phyloP scores from a whole-genome alignment of 1,140 invertebrate genomes.

The Drosophila bocki region DNA sequence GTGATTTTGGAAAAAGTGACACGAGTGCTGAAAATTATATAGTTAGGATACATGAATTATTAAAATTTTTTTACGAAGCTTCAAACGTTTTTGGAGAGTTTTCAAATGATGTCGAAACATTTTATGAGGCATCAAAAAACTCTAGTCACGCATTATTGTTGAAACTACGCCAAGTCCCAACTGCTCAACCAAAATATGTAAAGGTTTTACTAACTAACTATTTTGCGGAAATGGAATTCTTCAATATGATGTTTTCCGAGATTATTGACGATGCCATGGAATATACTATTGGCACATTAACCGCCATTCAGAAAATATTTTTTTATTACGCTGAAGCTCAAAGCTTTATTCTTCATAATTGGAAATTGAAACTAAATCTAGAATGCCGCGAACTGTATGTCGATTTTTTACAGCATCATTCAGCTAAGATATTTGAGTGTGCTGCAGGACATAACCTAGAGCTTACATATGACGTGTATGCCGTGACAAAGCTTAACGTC shows the following conservation, averaged over 20 bases:
- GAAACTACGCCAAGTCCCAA: conserved; percentile 68
- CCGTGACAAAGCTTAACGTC: conserved; percentile 64
- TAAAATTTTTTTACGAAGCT: conserved; percentile 55
- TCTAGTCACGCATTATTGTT: conserved; percentile 61
- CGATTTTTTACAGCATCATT: conserved; percentile 68
- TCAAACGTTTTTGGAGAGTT: conserved; percentile 45
- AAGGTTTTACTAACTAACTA: conserved; percentile 71
- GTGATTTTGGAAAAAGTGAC: conserved; percentile 15
- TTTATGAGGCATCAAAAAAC: conserved; percentile 63
- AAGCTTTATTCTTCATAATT: conserved; percentile 50
- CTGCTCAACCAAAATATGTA: conserved; percentile 50
- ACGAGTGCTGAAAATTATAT: conserved; percentile 28
- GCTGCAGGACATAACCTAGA: conserved; percentile 44
- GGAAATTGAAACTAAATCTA: conserved; percentile 56
- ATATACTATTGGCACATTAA: conserved; percentile 58
- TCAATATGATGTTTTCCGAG: conserved; percentile 72
- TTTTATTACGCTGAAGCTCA: conserved; percentile 66
- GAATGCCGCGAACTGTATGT: conserved; percentile 63
- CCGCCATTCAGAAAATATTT: conserved; percentile 48
- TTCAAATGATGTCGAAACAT: conserved; percentile 46
- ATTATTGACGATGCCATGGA: conserved; percentile 71
- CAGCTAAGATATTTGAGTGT: conserved; percentile 68
- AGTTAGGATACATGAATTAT: conserved; percentile 45
- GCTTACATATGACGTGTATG: conserved; percentile 64
- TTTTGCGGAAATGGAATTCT: conserved; percentile 80